Base-by-base conservation (phyloP, 2,797 vertebrate genomes). In the Tragopan temminckii region DNA sequence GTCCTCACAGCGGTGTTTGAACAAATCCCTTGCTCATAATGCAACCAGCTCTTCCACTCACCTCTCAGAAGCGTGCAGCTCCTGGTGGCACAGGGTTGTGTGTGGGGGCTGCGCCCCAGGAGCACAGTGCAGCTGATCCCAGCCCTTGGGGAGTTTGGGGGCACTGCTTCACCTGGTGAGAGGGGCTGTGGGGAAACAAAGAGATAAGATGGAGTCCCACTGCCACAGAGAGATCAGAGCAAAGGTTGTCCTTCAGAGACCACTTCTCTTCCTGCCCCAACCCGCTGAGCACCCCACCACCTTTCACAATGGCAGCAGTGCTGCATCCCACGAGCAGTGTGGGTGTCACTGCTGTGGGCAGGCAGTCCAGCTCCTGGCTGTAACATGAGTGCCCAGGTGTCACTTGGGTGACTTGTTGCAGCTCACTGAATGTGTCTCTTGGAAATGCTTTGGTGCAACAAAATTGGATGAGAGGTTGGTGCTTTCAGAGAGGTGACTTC, bases 401-500 rank as follows among this genome's bases (percentile, higher is more conserved):
- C 53, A 55, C 53, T 31, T 12, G 11, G 9, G 53, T 36, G 85
- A 91, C 66, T 85, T 45, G 84, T 72, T 71, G 71, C 63, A 81
- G 82, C 64, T 90, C 1, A 1, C n/a, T 52, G 45, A 61, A 25
- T 80, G 61, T 53, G 70, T 62, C 36, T 85, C 67, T 69, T 74
- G 40, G 74, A 88, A 88, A 80, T 43, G n/a, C 68, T 89, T 85
- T 88, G 82, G 42, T 46, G 50, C 86, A 64, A 18, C 57, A 64
- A 58, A 72, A 58, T n/a, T 70, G 71, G 71, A 88, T 76, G 69
- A 75, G 57, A 66, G 71, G 59, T 31, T 27, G 61, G 36, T 61
- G 1, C 80, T 85, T 85, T 68, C 87, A 87, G 87, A 85, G 85
- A 59, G 38, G 87, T 79, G 81, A 45, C 75, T 74, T 33, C 72